Base-by-base conservation (phyloP, 2,797 vertebrate genomes). In the Botia kubotai region DNA sequence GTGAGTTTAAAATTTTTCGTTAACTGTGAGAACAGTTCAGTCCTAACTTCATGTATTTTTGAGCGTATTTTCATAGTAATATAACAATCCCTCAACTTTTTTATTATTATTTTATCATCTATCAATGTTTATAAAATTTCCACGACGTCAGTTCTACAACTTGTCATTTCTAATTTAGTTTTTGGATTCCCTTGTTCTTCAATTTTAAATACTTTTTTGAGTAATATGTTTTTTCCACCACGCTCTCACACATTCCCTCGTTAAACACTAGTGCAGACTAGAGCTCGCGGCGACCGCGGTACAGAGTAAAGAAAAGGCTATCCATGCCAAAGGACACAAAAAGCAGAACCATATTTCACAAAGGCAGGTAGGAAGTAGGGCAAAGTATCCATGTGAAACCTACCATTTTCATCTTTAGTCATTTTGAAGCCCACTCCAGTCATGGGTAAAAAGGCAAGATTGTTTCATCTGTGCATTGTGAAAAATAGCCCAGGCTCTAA, bases 361-460 rank as follows among this genome's bases (percentile, higher is more conserved):
- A 6, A 74, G 52, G 60, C 82, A 76, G 75, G 48, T 62, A 85
- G 68, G n/a, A 85, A 66, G 75, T 82, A 48, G 62, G 63, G 73
- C 82, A 77, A 69, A 26, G 83, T 74, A 58, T 72, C 78, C 82
- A 79, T 72, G 77, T 84, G 82, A 80, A 81, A 81, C 75, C 82
- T 76, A 69, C 82, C 85, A 81, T 86, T 88, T 88, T 85, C 80
- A 82, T 85, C 80, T 83, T 77, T 84, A 80, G 80, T 57, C 82
- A 78, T 71, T 77, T 71, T 77, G 50, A 84, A 78, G 82, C 75
- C 71, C 80, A 81, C 82, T 86, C 67, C 79, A 71, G 84, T 75
- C 75, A 66, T 80, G 85, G 82, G 55, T 74, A 85, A 84, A 79
- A 82, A 71, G 75, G 74, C 83, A 69, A 81, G 82, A 85, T 85